Evolutionary conservation across 2,113 vertebrate genomes (phyloP).

Genomic region (cat (Felis catus)): F.catus_Fca126_mat1.0 CM031423.1:10276001-10276500

Average conservation of each 20-base stretch:
- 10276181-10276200: not conserved
- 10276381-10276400: not conserved
- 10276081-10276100: not conserved
- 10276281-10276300: not conserved
- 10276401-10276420: not conserved
- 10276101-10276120: not conserved
- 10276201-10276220: not conserved
- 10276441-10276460: not conserved
- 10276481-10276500: not conserved
- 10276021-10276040: constrained; percentile 58
- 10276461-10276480: not conserved
- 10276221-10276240: constrained; percentile 1
- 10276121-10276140: not conserved
- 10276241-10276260: not conserved
- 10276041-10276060: constrained; percentile 66
- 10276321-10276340: not conserved
- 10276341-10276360: not conserved
- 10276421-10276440: not conserved
- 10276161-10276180: constrained; percentile 2
- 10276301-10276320: constrained; percentile 4
- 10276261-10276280: not conserved
- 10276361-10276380: not conserved
- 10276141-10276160: not conserved
- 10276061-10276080: constrained; percentile 73
- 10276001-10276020: constrained; percentile 58